phyloP scores from a whole-genome alignment of 2,888 invertebrate species.

The Tupiocoris notatus region DNA sequence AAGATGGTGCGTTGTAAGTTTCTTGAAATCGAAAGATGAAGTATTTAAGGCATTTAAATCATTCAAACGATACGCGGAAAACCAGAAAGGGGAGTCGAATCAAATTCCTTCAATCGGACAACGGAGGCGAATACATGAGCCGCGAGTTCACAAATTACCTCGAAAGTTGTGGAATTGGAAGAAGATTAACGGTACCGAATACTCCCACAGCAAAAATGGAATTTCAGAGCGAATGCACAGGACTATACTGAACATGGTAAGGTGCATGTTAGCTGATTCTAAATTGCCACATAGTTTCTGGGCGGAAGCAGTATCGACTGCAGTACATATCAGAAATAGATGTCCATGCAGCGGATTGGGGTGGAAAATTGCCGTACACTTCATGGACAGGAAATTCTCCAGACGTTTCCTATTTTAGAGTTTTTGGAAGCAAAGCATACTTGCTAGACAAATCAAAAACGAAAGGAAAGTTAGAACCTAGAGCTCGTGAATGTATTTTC shows the following conservation, averaged over 20 bases:
- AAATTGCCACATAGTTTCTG: conserved; percentile 41
- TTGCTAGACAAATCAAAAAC: background rate
- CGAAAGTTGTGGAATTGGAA: conserved; percentile 48
- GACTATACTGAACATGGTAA: conserved; percentile 51
- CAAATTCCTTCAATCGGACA: background rate
- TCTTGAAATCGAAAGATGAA: background rate
- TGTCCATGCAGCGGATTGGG: conserved; percentile 13
- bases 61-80: background rate
- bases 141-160: conserved; percentile 47
- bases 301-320: conserved; percentile 52
- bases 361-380: background rate
- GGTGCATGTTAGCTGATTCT: conserved; percentile 51
- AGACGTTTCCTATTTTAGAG: background rate
- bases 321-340: conserved; percentile 52
- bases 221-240: conserved; percentile 51
- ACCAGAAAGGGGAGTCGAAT: background rate
- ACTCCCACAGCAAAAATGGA: conserved; percentile 52
- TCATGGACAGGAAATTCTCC: background rate
- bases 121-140: background rate
- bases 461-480: background rate
- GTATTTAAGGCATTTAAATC: background rate
- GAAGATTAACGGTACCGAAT: conserved; percentile 49
- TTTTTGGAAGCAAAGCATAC: background rate
- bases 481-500: background rate
- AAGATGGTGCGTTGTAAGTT: background rate